Base-by-base conservation (phyloP, 2,113 vertebrate genomes). In the Casuarius casuarius region DNA sequence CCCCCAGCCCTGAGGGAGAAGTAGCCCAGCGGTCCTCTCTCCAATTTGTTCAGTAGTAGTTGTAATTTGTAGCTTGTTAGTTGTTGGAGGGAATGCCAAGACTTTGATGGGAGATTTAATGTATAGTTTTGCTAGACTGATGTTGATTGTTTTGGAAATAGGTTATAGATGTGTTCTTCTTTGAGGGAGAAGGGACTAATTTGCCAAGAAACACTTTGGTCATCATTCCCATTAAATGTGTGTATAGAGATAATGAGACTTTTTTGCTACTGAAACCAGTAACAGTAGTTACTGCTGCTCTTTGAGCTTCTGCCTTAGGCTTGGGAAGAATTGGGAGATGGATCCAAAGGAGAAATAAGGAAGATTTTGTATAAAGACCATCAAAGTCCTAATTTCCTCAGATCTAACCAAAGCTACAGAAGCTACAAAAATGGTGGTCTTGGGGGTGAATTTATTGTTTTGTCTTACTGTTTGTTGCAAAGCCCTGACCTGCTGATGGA, bases 61-160 rank as follows among this genome's bases (percentile, higher is more conserved):
- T 89, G 73, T 82, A 26, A 73, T 85, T 89, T 87, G 44, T 51
- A 87, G 91, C 92, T 38, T 63, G 80, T 87, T 66, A 1, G 42
- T 90, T 61, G 7, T 85, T 83, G 66, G 75, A 89, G 70, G 19
- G 38, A 71, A 54, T 22, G 72, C 92, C 93, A 87, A 25, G 72
- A 33, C 59, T 92, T 66, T 88, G 81, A 88, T 89, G 89, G 87
- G 92, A 95, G 96, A 75, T 0, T 3, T 65, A 92, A 86, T 1
- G 6, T 63, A 74, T 25, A 28, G 75, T 92, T 95, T 88, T 80
- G 87, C 83, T 84, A 81, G 89, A 82, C 86, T 91, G 76, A 54
- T 95, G 94, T 85, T 94, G 89, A 94, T 94, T 94, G 95, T 71
- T 96, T 92, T 67, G 71, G 92, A 90, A 95, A 73, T 91, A 87